These are phyloP conservation scores for Trypoxylon attenuatum DNA, from an alignment of 2,888 invertebrate species.

Conservation along the genomic window DNA sequence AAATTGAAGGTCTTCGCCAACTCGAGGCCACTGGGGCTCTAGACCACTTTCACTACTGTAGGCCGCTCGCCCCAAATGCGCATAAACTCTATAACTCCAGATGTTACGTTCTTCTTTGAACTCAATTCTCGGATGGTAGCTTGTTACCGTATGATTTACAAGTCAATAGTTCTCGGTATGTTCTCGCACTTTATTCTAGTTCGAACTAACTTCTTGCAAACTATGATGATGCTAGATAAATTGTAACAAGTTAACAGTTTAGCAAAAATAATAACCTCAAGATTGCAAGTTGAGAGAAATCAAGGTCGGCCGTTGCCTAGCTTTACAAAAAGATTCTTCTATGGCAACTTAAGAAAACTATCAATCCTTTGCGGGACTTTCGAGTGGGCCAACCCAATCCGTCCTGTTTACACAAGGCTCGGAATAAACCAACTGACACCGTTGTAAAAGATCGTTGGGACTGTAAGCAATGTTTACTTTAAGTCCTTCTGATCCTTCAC, in stretches of 20 bases:
- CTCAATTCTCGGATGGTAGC: not conserved
- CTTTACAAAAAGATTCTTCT: constrained; percentile 54
- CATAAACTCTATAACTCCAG: constrained; percentile 18
- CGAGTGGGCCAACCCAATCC: constrained; percentile 62
- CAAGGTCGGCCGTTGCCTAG: constrained; percentile 66
- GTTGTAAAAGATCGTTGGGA: constrained; percentile 35
- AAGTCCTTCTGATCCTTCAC: constrained; percentile 37
- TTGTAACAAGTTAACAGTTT: constrained; percentile 29
- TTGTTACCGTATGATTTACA: no score
- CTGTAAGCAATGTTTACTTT: constrained; percentile 59
- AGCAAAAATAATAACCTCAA: constrained; percentile 46
- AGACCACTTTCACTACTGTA: constrained; percentile 16
- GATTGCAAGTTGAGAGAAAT: constrained; percentile 58
- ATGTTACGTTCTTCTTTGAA: constrained; percentile 15
- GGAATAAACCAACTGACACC: constrained; percentile 53
- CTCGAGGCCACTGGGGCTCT: constrained; percentile 25
- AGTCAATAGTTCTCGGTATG: no score
- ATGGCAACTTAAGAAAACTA: constrained; percentile 61
- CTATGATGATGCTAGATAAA: no score
- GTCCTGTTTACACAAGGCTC: constrained; percentile 66
- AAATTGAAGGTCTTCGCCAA: constrained; percentile 31
- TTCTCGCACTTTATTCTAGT: no score
- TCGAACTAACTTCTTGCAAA: no score
- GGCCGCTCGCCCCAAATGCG: constrained; percentile 21
- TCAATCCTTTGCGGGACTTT: constrained; percentile 62